These are phyloP conservation scores for Silurus glanis DNA, from an alignment of 2,113 vertebrate genomes.

Conservation along the genomic window DNA sequence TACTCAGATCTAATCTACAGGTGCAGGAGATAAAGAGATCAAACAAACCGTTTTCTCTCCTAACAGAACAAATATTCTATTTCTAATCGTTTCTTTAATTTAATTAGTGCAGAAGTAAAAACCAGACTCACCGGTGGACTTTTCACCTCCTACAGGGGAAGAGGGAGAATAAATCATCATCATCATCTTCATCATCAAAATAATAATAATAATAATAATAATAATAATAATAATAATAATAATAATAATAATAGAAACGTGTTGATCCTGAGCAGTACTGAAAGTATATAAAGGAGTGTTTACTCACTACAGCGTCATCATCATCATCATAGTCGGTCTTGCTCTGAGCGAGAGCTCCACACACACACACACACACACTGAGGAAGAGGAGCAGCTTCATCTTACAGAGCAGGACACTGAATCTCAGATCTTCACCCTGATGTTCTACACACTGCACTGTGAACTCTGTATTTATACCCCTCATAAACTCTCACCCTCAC, in stretches of 20 bases:
- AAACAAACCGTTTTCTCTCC: too few species aligned
- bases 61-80: background rate
- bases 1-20: too few species aligned
- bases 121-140: background rate
- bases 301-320: conserved; percentile 54
- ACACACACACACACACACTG: conserved; percentile 59
- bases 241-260: too few species aligned
- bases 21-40: too few species aligned
- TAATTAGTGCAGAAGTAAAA: background rate
- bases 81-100: background rate
- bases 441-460: background rate
- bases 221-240: too few species aligned
- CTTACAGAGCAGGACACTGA: conserved; percentile 22
- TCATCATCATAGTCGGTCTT: conserved; percentile 58
- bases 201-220: too few species aligned
- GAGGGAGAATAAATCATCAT: background rate
- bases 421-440: background rate
- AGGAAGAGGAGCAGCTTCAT: conserved; percentile 68
- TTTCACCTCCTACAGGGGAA: background rate
- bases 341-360: conserved; percentile 23
- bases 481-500: background rate
- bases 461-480: conserved; percentile 38
- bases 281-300: background rate
- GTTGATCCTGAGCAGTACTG: background rate
- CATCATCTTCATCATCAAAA: too few species aligned